A percentile compares a stretch with the other conserved stretches of the same genome.
These are phyloP conservation scores for Oncorhynchus keta DNA, from an alignment of 2,113 vertebrate species.

Conservation along the genomic window DNA sequence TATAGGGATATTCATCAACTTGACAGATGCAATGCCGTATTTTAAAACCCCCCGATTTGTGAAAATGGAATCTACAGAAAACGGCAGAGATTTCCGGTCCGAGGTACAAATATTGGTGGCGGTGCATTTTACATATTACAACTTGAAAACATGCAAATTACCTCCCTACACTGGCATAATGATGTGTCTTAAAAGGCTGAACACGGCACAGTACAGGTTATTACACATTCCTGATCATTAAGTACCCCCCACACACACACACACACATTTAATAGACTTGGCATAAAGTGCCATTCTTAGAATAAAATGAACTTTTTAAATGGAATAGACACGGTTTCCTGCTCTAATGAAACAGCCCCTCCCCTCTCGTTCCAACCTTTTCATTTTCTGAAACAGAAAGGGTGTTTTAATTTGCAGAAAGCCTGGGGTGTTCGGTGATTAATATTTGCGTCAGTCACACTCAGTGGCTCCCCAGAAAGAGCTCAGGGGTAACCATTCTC, in stretches of 20 bases:
- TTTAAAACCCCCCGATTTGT: too few species aligned
- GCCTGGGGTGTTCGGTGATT: slow-evolving; percentile 12
- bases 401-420: slow-evolving; percentile 6
- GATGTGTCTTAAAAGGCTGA: slow-evolving; percentile 66
- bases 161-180: slow-evolving; percentile 59
- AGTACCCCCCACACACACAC: not conserved
- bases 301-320: slow-evolving; percentile 19
- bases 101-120: too few species aligned
- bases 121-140: slow-evolving; percentile 59
- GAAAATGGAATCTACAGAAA: too few species aligned
- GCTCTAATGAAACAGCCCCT: too few species aligned
- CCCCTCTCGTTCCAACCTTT: not conserved
- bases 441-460: slow-evolving; percentile 26
- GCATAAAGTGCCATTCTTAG: slow-evolving; percentile 9
- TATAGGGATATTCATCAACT: too few species aligned
- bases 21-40: too few species aligned
- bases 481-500: not conserved
- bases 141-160: slow-evolving; percentile 69
- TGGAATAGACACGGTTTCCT: not conserved
- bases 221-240: slow-evolving; percentile 62
- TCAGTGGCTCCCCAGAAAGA: not conserved
- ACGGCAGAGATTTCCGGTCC: too few species aligned
- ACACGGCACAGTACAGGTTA: slow-evolving; percentile 62
- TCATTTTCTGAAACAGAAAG: not conserved
- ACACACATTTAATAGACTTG: slow-evolving; percentile 10